phyloP scores from a whole-genome alignment of 2,888 invertebrate species.

The Choristoneura rosaceana region DNA sequence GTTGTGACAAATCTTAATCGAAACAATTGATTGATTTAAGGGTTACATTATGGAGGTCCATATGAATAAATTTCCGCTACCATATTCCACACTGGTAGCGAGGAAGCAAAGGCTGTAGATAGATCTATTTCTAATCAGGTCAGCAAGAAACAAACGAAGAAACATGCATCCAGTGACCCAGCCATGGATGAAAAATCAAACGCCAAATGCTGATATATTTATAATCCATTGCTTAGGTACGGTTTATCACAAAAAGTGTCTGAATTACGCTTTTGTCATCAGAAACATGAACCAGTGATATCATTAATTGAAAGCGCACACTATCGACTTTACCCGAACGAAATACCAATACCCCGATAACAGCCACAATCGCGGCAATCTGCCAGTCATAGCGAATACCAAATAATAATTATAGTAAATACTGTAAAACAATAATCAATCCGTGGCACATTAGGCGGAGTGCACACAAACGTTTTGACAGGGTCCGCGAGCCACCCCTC shows the following conservation, averaged over 20 bases:
- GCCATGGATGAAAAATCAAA: too few relatives aligned
- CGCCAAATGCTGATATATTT: too few relatives aligned
- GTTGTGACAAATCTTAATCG: background rate
- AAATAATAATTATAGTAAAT: conserved; percentile 60
- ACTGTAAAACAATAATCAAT: conserved; percentile 79
- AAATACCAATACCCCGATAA: conserved; percentile 10
- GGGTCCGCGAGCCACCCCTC: conserved; percentile 81
- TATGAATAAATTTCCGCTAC: too few relatives aligned
- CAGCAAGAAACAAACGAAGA: too few relatives aligned
- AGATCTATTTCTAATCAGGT: too few relatives aligned
- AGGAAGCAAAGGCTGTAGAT: too few relatives aligned
- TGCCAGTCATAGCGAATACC: conserved; percentile 51
- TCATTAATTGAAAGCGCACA: conserved; percentile 6
- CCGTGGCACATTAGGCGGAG: conserved; percentile 74
- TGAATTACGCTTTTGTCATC: background rate
- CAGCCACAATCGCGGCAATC: conserved; percentile 32
- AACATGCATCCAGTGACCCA: too few relatives aligned
- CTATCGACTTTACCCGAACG: conserved; percentile 2
- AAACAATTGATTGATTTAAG: background rate
- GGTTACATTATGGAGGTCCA: too few relatives aligned
- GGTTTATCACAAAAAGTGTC: background rate
- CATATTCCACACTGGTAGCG: too few relatives aligned
- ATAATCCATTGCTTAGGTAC: too few relatives aligned
- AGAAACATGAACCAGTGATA: background rate
- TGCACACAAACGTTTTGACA: conserved; percentile 81